Evolutionary conservation across 2,797 vertebrate genomes (phyloP).

Genomic region (Lacerta agilis): DNA sequence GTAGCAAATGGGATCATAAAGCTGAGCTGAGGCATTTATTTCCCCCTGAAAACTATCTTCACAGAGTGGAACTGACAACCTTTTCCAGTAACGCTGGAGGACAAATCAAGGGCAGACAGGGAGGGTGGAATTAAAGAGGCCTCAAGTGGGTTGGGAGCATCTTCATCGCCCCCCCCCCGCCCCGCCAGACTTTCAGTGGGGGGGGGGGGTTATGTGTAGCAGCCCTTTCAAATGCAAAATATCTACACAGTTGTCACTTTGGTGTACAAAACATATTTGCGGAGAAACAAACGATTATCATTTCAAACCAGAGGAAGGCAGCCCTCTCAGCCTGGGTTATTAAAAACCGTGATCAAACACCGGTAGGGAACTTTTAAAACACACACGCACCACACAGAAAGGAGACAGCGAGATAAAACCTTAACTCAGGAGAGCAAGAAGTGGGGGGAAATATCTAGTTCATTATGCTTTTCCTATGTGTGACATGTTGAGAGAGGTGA

Average conservation of each 20-base stretch:
- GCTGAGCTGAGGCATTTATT: slow-evolving; percentile 45
- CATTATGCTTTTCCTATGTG: not conserved
- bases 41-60: slow-evolving; percentile 51
- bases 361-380: not conserved
- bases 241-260: slow-evolving; percentile 38
- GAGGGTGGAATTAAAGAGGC: not conserved
- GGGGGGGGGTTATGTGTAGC: not conserved
- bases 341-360: not conserved
- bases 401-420: not conserved
- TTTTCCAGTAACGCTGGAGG: slow-evolving; percentile 53
- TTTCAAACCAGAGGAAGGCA: slow-evolving; percentile 50
- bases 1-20: slow-evolving; percentile 51
- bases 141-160: not conserved
- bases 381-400: not conserved
- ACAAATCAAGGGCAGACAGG: slow-evolving; percentile 67
- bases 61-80: slow-evolving; percentile 29
- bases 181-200: not conserved
- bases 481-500: not conserved
- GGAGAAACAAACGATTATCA: slow-evolving; percentile 49
- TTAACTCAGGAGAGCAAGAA: not conserved
- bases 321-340: slow-evolving; percentile 20
- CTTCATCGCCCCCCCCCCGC: not conserved
- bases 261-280: slow-evolving; percentile 21
- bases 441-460: not conserved
- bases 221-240: slow-evolving; percentile 60